A percentile compares a stretch with the other conserved stretches of the same genome.
Evolutionary conservation across 2,797 vertebrate genomes (phyloP).

Genomic region (Enteromius thamalakanensis): DNA sequence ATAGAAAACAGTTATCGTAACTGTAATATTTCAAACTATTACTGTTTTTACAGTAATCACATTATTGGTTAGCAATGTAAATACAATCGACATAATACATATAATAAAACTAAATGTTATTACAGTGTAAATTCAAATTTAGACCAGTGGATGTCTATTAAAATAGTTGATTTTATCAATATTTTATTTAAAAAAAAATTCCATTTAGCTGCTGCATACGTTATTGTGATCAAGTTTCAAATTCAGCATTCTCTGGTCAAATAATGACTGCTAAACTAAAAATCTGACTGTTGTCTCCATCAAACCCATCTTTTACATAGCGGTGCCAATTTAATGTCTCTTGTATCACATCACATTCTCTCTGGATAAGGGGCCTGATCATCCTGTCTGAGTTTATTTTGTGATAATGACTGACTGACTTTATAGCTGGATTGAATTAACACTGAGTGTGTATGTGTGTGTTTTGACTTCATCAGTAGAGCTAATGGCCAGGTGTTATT

Average conservation of each 20-base stretch:
- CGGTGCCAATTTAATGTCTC: not conserved
- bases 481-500: constrained; percentile 63
- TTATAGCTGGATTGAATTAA: constrained; percentile 10
- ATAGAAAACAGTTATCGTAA: not conserved
- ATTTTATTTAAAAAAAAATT: not conserved
- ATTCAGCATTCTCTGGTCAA: not conserved
- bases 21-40: not conserved
- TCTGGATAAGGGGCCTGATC: not conserved
- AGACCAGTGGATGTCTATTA: not conserved
- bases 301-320: not conserved
- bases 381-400: constrained; percentile 12
- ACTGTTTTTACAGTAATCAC: not conserved
- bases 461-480: constrained; percentile 39
- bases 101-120: not conserved
- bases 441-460: constrained; percentile 41
- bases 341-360: constrained; percentile 3
- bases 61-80: too few species aligned
- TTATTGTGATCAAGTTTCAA: not conserved
- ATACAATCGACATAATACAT: not conserved
- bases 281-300: not conserved
- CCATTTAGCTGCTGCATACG: not conserved
- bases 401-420: not conserved
- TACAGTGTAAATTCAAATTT: not conserved
- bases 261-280: constrained; percentile 1
- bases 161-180: not conserved